Conservation (phyloP, 2,113 vertebrate species). For the Sebastes fasciatus region DNA sequence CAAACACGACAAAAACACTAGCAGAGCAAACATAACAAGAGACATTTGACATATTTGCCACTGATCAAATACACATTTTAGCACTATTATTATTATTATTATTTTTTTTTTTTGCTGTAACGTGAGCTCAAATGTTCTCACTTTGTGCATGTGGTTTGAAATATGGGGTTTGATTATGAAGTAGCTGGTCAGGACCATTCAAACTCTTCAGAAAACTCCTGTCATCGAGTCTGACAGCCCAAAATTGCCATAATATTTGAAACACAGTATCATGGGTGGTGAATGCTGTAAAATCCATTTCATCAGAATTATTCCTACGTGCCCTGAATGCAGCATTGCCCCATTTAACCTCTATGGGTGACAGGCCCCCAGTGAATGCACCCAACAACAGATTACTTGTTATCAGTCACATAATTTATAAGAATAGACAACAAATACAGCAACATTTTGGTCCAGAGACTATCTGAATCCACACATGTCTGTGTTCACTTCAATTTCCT, state of each 20-base stretch:
- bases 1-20: no score
- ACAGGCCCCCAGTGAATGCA: conserved; percentile 35
- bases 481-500: conserved; percentile 11
- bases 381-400: conserved; percentile 40
- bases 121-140: not conserved
- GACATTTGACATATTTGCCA: not conserved
- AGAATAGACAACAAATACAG: conserved; percentile 6
- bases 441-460: not conserved
- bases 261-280: not conserved
- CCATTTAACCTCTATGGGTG: conserved; percentile 42
- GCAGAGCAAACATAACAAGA: no score
- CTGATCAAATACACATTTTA: not conserved
- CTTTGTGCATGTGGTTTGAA: not conserved
- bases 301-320: conserved; percentile 10
- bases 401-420: conserved; percentile 30
- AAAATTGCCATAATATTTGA: not conserved
- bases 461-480: conserved; percentile 16
- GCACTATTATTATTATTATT: not conserved
- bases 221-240: not conserved
- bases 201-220: not conserved
- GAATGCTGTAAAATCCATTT: not conserved
- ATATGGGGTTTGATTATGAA: not conserved
- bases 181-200: not conserved
- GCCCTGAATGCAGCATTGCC: conserved; percentile 58
- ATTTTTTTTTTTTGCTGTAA: not conserved